These are phyloP conservation scores for Erebia epiphron DNA, from an alignment of 2,888 invertebrate species.

Conservation along the genomic window DNA sequence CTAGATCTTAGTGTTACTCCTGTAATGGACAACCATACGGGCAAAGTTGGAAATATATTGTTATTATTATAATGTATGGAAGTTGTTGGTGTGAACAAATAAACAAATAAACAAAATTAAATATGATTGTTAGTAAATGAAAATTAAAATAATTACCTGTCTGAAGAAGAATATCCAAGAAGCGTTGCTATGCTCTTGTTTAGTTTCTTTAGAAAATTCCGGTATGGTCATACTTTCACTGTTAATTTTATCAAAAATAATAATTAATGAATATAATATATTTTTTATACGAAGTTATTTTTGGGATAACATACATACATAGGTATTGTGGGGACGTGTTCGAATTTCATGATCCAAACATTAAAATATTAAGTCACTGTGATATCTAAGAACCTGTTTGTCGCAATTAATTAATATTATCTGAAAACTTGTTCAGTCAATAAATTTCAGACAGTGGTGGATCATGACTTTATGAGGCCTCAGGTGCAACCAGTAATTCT, in stretches of 20 bases:
- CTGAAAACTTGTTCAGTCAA: too few relatives aligned
- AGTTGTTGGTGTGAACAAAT: too few relatives aligned
- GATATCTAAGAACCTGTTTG: neutral
- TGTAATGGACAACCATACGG: too few relatives aligned
- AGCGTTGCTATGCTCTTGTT: neutral
- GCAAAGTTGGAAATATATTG: too few relatives aligned
- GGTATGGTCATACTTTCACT: neutral
- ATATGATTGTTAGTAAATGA: too few relatives aligned
- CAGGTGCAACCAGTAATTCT: too few relatives aligned
- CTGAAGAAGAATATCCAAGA: conserved; percentile 6
- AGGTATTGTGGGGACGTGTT: neutral
- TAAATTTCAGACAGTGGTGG: too few relatives aligned
- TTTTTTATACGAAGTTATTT: neutral
- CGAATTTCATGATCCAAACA: neutral
- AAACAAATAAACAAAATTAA: too few relatives aligned
- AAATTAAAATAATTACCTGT: neutral
- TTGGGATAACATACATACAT: neutral
- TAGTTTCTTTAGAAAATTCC: neutral
- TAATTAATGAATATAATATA: neutral
- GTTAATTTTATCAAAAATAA: neutral
- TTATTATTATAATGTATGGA: too few relatives aligned
- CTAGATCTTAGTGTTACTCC: too few relatives aligned
- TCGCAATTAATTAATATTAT: neutral
- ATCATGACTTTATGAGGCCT: too few relatives aligned
- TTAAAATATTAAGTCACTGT: neutral